A percentile compares a stretch with the other conserved stretches of the same genome.
phyloP scores from a whole-genome alignment of 2,888 invertebrate species.

The Drosophila colorata region DNA sequence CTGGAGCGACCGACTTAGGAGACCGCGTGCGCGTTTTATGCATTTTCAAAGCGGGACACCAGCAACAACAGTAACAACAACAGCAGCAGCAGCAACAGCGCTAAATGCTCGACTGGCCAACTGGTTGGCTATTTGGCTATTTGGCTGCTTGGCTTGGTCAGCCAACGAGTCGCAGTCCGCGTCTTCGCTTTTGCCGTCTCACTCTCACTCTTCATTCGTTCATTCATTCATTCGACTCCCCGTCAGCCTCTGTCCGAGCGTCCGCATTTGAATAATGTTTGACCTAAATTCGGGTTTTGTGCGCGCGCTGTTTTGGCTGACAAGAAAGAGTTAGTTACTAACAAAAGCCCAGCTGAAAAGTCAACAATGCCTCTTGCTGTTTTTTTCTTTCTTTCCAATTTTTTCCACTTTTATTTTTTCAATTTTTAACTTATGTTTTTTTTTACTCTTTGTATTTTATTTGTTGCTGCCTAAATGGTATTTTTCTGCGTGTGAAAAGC shows the following conservation, averaged over 20 bases:
- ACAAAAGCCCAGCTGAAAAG: slow-evolving; percentile 72
- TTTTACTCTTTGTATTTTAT: slow-evolving; percentile 29
- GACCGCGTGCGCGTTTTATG: slow-evolving; percentile 75
- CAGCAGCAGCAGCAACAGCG: slow-evolving; percentile 39
- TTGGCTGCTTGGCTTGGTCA: slow-evolving; percentile 63
- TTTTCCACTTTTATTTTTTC: slow-evolving; percentile 35
- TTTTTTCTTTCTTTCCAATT: slow-evolving; percentile 19
- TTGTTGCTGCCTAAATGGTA: slow-evolving; percentile 55
- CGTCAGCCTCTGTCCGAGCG: slow-evolving; percentile 13
- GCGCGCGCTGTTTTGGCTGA: slow-evolving; percentile 59
- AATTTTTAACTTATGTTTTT: slow-evolving; percentile 24
- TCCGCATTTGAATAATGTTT: slow-evolving; percentile 75
- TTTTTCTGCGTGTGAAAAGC: slow-evolving; percentile 73
- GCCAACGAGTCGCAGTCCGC: slow-evolving; percentile 51
- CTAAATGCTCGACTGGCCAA: slow-evolving; percentile 71
- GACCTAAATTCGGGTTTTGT: slow-evolving; percentile 74
- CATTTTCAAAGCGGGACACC: slow-evolving; percentile 71
- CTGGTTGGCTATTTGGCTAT: slow-evolving; percentile 59
- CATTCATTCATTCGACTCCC: slow-evolving; percentile 21
- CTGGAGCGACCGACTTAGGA: slow-evolving; percentile 77
- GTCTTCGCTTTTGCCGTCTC: slow-evolving; percentile 51
- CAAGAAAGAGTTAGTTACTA: slow-evolving; percentile 73
- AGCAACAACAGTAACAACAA: slow-evolving; percentile 34
- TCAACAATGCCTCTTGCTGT: slow-evolving; percentile 61
- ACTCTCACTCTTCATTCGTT: slow-evolving; percentile 77